Evolutionary conservation across 2,888 invertebrate species (phyloP).

Genomic region (Polietes domitor): DNA sequence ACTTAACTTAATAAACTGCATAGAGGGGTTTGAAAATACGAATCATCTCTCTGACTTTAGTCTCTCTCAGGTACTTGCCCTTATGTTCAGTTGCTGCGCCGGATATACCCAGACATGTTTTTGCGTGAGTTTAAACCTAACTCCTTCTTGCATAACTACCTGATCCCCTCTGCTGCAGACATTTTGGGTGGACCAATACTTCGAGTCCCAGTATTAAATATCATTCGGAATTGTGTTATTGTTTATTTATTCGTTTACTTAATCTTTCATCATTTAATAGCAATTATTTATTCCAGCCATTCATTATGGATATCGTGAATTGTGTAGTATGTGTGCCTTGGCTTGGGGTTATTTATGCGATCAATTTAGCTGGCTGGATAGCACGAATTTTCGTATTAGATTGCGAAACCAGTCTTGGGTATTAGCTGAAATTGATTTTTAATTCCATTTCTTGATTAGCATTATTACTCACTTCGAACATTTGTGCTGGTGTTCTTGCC

Average conservation of each 20-base stretch:
- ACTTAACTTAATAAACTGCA: no score
- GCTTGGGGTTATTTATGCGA: not conserved
- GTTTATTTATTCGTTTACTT: not conserved
- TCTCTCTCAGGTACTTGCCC: no score
- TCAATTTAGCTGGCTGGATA: not conserved
- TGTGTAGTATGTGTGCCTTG: not conserved
- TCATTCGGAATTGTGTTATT: not conserved
- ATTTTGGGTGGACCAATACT: no score
- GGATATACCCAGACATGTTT: no score
- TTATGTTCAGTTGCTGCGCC: no score
- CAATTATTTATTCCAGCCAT: not conserved
- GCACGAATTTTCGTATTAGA: not conserved
- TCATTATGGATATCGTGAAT: not conserved
- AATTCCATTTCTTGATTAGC: not conserved
- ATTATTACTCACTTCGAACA: not conserved
- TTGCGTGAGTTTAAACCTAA: no score
- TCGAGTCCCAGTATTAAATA: no score
- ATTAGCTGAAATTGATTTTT: slow-evolving; percentile 10
- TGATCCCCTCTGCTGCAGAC: no score
- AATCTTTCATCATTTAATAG: not conserved
- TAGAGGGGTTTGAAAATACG: no score
- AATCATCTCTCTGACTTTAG: no score
- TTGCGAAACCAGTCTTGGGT: not conserved
- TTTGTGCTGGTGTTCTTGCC: not conserved
- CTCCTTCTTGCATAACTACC: no score